Conservation (phyloP, 2,797 vertebrate species). For the Novumbra hubbsi region DNA sequence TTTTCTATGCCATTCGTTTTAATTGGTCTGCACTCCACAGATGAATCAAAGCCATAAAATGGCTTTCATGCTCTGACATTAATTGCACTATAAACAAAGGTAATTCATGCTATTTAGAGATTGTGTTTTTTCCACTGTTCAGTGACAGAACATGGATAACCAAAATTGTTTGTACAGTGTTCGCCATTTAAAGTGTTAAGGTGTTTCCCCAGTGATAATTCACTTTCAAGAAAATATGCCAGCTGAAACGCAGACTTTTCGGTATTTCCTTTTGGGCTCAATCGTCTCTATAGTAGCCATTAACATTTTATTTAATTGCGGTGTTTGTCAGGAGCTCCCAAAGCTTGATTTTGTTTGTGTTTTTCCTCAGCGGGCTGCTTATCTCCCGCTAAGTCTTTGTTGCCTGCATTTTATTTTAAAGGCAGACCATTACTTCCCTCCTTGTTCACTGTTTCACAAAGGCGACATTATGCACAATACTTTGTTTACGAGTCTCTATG, state of each 20-base stretch:
- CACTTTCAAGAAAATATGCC: conserved; percentile 25
- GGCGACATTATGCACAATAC: neutral
- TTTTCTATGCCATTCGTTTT: conserved; percentile 24
- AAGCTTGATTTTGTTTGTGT: too few relatives aligned
- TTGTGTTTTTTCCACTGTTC: neutral
- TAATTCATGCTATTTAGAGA: conserved; percentile 2
- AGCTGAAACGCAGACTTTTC: conserved; percentile 28
- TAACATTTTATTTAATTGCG: conserved; percentile 38
- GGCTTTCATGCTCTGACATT: conserved; percentile 14
- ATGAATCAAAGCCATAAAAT: conserved; percentile 39
- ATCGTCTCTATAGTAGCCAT: conserved; percentile 29
- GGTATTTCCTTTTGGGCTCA: conserved; percentile 34
- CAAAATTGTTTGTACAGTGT: conserved; percentile 26
- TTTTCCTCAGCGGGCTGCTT: conserved; percentile 43
- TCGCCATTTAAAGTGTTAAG: conserved; percentile 4
- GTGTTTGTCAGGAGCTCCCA: conserved; percentile 44
- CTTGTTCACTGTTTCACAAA: conserved; percentile 24
- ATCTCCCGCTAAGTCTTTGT: conserved; percentile 34
- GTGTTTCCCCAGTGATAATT: conserved; percentile 40
- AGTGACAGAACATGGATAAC: conserved; percentile 1
- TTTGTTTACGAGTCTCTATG: conserved; percentile 16
- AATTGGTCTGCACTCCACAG: conserved; percentile 21
- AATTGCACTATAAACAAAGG: conserved; percentile 6
- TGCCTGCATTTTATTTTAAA: conserved; percentile 26
- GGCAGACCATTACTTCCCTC: conserved; percentile 20